A percentile compares a stretch with the other conserved stretches of the same genome.
phyloP scores from a whole-genome alignment of 2,797 vertebrate genomes.

The Cichlasoma orientale region DNA sequence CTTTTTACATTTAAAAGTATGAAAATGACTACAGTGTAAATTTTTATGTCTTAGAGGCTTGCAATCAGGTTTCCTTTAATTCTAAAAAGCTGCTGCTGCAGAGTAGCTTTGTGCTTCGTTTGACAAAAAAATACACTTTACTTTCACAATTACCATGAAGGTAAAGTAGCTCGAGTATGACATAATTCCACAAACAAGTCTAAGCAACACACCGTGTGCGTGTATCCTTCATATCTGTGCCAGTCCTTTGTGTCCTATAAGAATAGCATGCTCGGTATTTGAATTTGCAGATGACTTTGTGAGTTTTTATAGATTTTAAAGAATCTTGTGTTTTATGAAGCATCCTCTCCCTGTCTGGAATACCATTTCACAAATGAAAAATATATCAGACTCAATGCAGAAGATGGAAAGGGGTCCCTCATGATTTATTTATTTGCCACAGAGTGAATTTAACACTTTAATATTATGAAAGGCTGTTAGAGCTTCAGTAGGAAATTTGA shows the following conservation, averaged over 20 bases:
- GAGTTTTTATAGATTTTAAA: conserved; percentile 32
- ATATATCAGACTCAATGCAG: conserved; percentile 53
- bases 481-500: conserved; percentile 46
- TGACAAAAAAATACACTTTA: not conserved
- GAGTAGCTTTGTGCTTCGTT: not conserved
- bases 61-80: not conserved
- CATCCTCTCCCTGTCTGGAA: conserved; percentile 37
- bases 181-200: not conserved
- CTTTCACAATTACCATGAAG: not conserved
- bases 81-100: not conserved
- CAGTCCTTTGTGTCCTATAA: conserved; percentile 6
- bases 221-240: not conserved
- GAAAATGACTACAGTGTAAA: not conserved
- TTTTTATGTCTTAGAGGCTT: not conserved
- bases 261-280: conserved; percentile 22
- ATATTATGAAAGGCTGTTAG: conserved; percentile 55
- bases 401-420: conserved; percentile 49
- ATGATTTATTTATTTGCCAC: conserved; percentile 70
- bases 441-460: conserved; percentile 63
- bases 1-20: not conserved
- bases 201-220: not conserved
- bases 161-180: not conserved
- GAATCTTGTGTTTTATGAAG: not conserved
- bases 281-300: conserved; percentile 6
- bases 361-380: conserved; percentile 63